These are phyloP conservation scores for Megalonaias nervosa DNA, from an alignment of 1,140 invertebrate species.

Conservation along the genomic window DNA sequence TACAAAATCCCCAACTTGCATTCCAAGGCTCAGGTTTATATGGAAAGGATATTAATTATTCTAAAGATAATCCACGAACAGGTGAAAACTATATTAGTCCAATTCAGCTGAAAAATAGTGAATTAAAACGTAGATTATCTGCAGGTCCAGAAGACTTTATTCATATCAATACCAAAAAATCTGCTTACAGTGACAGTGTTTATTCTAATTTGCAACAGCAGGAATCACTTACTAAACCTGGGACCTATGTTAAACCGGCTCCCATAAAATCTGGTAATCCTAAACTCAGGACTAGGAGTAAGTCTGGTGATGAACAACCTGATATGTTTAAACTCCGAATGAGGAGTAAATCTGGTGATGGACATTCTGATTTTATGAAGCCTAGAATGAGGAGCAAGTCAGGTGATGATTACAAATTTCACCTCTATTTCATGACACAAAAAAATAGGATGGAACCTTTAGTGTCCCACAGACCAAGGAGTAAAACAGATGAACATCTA, in stretches of 20 bases:
- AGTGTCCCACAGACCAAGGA: conserved; percentile 37
- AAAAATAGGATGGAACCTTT: conserved; percentile 60
- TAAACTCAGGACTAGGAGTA: conserved; percentile 54
- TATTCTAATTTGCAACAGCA: no score
- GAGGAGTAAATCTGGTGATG: conserved; percentile 63
- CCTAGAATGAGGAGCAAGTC: conserved; percentile 61
- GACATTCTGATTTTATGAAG: conserved; percentile 10
- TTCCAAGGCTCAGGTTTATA: no score
- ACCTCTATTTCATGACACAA: conserved; percentile 60
- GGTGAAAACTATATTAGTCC: neutral
- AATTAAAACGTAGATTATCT: conserved; percentile 60
- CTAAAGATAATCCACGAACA: no score
- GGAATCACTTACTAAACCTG: neutral
- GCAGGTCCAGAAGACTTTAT: conserved; percentile 42
- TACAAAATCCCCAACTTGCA: no score
- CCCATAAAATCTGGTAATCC: conserved; percentile 7
- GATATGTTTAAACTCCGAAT: conserved; percentile 39
- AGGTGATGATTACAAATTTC: conserved; percentile 61
- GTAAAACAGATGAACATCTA: conserved; percentile 52
- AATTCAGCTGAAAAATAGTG: conserved; percentile 26
- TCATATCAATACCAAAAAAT: no score
- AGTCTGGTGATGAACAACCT: conserved; percentile 55
- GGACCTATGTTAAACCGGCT: conserved; percentile 7
- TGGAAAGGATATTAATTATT: no score
- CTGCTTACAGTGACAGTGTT: no score